These are phyloP conservation scores for Paramormyrops hopkinsi DNA, from an alignment of 2,797 vertebrate species.

Conservation along the genomic window DNA sequence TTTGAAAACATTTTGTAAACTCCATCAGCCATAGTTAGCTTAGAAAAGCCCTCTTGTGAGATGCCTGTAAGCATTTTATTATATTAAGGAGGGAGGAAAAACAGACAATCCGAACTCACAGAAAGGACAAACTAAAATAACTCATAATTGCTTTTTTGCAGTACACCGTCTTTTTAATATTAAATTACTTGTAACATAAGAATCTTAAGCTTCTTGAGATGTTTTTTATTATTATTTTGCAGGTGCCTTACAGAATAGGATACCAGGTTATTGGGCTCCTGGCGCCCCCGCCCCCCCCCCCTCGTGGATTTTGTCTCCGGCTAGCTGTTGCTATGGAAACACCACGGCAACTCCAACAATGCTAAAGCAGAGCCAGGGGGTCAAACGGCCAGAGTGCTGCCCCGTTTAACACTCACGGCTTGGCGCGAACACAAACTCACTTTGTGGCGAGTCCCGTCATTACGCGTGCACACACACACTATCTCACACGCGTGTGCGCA, in stretches of 20 bases:
- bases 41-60: background rate
- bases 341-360: slow-evolving; percentile 11
- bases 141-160: background rate
- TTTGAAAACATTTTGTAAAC: background rate
- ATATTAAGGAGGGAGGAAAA: background rate
- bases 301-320: background rate
- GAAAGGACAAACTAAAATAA: background rate
- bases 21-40: background rate
- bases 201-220: background rate
- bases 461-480: background rate
- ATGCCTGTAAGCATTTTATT: background rate
- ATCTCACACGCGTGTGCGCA: background rate
- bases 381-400: background rate
- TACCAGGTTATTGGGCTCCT: background rate
- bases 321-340: slow-evolving; percentile 4
- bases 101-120: background rate
- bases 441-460: background rate
- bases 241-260: background rate
- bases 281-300: background rate
- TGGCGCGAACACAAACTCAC: background rate
- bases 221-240: background rate
- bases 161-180: background rate
- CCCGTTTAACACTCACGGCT: background rate
- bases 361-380: slow-evolving; percentile 4
- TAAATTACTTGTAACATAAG: background rate